Base-by-base conservation (phyloP, 1,140 invertebrate genomes). In the Drosophila sturtevanti region DNA sequence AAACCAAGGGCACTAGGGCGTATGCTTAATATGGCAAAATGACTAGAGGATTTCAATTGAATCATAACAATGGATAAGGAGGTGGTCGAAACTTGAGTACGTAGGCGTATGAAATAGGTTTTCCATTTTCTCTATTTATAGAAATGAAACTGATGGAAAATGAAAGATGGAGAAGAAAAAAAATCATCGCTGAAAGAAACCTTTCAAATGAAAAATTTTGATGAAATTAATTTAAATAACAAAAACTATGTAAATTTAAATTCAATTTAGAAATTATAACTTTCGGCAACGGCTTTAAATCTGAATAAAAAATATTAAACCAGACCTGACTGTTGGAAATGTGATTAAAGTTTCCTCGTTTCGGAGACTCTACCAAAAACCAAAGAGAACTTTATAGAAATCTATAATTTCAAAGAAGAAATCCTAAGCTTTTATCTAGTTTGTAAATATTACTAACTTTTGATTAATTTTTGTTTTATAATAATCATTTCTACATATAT, bases 21-120 rank as follows among this genome's bases (percentile, higher is more conserved):
- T 86, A 85, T 81, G 62, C 82, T 78, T 85, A 86, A 85, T 86
- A 70, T 86, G 73, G 65, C 63, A 31, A 71, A 81, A 75, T 86
- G 81, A 78, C 73, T 58, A 65, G 58, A 63, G 78, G 78, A 85
- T 85, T 85, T 78, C 82, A 81, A 78, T 81, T 71, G 76, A 66
- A 41, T 54, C 41, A 48, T 18, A 48, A 48, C 41, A 48, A 48
- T 66, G 60, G 56, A 60, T 12, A 11, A 48, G 16, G 7, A 2
- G 41, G 41, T 48, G 41, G 41, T 10, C 2, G 3, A 14, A 48
- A 21, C 41, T 48, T 48, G 41, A 48, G 18, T 18, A 24, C 11
- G 11, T 38, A 60, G 35, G 35, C 37, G n/a, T 48, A 48, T 16
- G 9, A 48, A 21, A 48, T 48, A 16, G 16, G 9, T 18, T 18